Evolutionary conservation across 1,140 invertebrate species (phyloP).

Genomic region (Vollenhovia emeryi): DNA sequence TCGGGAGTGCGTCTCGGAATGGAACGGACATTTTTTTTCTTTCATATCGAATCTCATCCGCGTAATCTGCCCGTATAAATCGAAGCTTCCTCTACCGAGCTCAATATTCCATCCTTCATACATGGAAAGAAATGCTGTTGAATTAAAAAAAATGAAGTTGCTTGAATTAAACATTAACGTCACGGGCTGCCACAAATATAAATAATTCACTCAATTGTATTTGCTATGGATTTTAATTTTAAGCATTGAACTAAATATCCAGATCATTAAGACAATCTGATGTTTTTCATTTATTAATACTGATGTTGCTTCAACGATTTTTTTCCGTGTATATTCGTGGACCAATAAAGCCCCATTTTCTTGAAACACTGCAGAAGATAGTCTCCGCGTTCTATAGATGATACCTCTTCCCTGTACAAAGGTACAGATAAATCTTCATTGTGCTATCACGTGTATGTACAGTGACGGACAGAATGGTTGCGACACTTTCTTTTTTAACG

Average conservation of each 20-base stretch:
- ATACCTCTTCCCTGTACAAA: background rate
- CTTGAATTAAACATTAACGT: too few relatives aligned
- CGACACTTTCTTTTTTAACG: too few relatives aligned
- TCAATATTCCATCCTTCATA: constrained; percentile 14
- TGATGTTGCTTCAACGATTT: too few relatives aligned
- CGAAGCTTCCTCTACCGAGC: background rate
- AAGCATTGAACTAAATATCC: too few relatives aligned
- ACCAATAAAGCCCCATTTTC: constrained; percentile 20
- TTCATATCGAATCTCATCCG: background rate
- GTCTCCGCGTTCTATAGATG: background rate
- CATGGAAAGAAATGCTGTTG: too few relatives aligned
- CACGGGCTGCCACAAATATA: too few relatives aligned
- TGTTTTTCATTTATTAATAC: too few relatives aligned
- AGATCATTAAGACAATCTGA: too few relatives aligned
- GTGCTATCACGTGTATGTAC: background rate
- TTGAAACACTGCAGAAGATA: constrained; percentile 10
- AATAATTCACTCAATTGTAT: too few relatives aligned
- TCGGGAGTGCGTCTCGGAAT: background rate
- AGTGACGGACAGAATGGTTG: too few relatives aligned
- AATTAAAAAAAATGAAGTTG: too few relatives aligned
- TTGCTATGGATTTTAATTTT: too few relatives aligned
- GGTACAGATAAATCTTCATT: background rate
- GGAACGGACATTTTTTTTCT: background rate
- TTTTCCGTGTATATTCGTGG: background rate
- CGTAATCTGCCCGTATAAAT: background rate